These are phyloP conservation scores for Gila robusta DNA, from an alignment of 2,797 vertebrate genomes.

Conservation along the genomic window DNA sequence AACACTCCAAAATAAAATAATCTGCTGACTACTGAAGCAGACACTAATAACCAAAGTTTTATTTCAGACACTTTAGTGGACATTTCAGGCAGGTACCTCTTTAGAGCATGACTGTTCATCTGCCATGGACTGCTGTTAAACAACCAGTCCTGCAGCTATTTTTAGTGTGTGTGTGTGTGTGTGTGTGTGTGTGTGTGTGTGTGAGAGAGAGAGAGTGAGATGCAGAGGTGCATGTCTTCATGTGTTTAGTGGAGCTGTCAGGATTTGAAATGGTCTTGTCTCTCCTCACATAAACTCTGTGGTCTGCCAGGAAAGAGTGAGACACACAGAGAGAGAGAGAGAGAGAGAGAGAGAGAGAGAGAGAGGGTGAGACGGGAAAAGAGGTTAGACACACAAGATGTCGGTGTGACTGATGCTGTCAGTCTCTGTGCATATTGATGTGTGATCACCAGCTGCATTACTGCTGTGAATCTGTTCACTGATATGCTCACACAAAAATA, in stretches of 20 bases:
- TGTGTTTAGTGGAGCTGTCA: slow-evolving; percentile 72
- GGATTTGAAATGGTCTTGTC: slow-evolving; percentile 59
- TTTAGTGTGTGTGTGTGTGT: slow-evolving; percentile 27
- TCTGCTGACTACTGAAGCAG: background rate
- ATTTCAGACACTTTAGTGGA: background rate
- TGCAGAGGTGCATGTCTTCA: slow-evolving; percentile 52
- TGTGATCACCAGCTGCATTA: background rate
- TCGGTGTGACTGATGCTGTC: background rate
- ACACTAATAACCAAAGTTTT: background rate
- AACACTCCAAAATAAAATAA: background rate
- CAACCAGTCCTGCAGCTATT: slow-evolving; percentile 54
- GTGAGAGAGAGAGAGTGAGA: slow-evolving; percentile 11
- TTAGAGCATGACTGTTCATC: slow-evolving; percentile 65
- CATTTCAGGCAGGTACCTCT: background rate
- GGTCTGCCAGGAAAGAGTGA: slow-evolving; percentile 37
- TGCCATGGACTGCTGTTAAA: slow-evolving; percentile 57
- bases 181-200: too few relatives aligned
- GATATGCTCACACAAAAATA: too few relatives aligned
- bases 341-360: background rate
- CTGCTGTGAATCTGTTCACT: background rate
- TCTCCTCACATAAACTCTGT: slow-evolving; percentile 55
- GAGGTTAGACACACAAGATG: background rate
- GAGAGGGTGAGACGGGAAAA: slow-evolving; percentile 25
- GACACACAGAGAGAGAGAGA: background rate
- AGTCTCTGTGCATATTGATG: background rate